These are phyloP conservation scores for Damaliscus lunatus DNA, from an alignment of 2,113 vertebrate genomes.

Conservation along the genomic window DNA sequence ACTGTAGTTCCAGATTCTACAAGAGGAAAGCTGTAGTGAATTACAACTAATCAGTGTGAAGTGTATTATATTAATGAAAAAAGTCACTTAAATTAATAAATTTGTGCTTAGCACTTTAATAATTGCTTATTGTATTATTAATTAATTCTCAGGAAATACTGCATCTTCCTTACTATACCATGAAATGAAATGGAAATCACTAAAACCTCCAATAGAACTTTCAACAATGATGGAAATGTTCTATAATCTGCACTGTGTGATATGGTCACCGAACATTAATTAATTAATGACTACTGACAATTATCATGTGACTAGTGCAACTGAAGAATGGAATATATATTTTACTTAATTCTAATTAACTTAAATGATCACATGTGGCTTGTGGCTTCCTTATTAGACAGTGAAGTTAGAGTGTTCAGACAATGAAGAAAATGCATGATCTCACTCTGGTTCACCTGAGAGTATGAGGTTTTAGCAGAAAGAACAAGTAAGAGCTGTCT, in stretches of 20 bases:
- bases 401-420: background rate
- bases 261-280: background rate
- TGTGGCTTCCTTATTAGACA: background rate
- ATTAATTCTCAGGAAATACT: background rate
- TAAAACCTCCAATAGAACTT: background rate
- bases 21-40: background rate
- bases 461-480: background rate
- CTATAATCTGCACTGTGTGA: background rate
- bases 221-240: background rate
- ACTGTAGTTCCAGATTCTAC: background rate
- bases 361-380: background rate
- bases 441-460: background rate
- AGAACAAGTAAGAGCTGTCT: background rate
- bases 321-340: background rate
- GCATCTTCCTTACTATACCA: background rate
- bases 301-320: background rate
- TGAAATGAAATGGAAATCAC: background rate
- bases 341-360: background rate
- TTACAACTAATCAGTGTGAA: background rate
- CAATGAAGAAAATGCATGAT: fast-evolving
- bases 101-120: background rate
- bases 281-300: background rate
- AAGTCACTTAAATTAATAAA: background rate
- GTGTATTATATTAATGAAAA: background rate
- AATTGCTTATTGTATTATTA: background rate